Conservation (phyloP, 2,888 invertebrate species). For the Drosophila niveifrons region DNA sequence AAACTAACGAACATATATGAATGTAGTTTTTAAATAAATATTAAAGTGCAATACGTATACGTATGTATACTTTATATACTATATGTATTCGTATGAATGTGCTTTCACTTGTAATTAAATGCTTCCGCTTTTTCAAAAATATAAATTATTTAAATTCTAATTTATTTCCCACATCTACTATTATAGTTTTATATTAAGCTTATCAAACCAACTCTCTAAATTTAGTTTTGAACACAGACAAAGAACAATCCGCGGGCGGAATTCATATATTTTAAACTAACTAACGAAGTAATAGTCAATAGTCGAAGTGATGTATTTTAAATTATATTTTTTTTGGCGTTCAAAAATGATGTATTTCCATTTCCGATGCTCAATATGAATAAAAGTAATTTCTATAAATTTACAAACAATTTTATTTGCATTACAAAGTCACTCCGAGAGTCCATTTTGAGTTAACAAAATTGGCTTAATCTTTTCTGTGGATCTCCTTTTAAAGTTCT, state of each 20-base stretch:
- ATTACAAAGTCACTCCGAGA: neutral
- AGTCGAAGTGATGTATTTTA: neutral
- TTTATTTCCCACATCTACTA: neutral
- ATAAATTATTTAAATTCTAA: neutral
- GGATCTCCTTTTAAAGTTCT: constrained; percentile 22
- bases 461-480: constrained; percentile 1
- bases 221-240: neutral
- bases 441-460: neutral
- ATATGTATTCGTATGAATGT: constrained; percentile 15
- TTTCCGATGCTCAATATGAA: constrained; percentile 15
- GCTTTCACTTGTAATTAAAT: constrained; percentile 32
- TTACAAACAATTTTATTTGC: neutral
- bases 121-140: neutral
- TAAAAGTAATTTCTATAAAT: neutral
- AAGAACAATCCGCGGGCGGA: constrained; percentile 68
- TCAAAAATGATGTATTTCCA: constrained; percentile 23
- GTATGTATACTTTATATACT: constrained; percentile 15
- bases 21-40: constrained; percentile 55
- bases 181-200: neutral
- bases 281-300: neutral
- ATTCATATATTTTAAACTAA: constrained; percentile 13
- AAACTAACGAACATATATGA: constrained; percentile 21
- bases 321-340: constrained; percentile 8
- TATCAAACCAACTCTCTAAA: neutral
- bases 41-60: constrained; percentile 32